phyloP scores from a whole-genome alignment of 1,140 invertebrate genomes.

The Polypedilum vanderplanki region DNA sequence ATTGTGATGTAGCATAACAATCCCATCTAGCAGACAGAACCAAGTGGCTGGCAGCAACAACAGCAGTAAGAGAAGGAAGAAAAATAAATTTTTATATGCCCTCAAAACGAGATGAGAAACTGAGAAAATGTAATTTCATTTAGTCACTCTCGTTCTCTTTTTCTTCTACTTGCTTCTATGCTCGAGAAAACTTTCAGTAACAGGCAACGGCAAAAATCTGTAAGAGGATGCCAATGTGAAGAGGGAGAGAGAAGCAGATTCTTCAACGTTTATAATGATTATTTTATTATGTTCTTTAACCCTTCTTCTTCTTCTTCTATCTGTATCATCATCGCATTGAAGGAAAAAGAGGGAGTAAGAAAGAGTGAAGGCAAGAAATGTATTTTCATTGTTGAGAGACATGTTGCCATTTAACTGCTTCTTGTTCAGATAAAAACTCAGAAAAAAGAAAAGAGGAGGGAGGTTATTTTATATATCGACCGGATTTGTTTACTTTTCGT shows the following conservation, averaged over 20 bases:
- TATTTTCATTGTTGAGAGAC: background rate
- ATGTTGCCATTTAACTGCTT: background rate
- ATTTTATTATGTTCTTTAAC: conserved; percentile 8
- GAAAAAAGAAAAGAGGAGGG: background rate
- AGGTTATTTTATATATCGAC: background rate
- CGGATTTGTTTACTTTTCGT: background rate
- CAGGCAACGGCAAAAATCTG: too few species aligned
- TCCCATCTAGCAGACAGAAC: too few species aligned
- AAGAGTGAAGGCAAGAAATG: background rate
- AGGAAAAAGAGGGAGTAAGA: background rate
- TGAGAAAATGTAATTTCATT: background rate
- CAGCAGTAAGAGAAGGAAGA: too few species aligned
- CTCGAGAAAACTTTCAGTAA: background rate
- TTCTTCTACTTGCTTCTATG: background rate
- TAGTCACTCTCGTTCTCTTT: background rate
- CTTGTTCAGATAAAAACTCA: background rate
- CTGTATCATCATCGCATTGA: background rate
- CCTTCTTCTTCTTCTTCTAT: background rate
- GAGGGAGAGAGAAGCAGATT: background rate
- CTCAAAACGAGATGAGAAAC: background rate
- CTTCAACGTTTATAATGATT: background rate
- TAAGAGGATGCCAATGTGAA: too few species aligned
- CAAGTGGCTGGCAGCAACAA: too few species aligned
- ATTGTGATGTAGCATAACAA: too few species aligned
- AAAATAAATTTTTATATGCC: background rate